Percentiles rank a stretch among this genome's conserved stretches.
Conservation (phyloP, 2,888 invertebrate species). For the Chloroclysta siterata region DNA sequence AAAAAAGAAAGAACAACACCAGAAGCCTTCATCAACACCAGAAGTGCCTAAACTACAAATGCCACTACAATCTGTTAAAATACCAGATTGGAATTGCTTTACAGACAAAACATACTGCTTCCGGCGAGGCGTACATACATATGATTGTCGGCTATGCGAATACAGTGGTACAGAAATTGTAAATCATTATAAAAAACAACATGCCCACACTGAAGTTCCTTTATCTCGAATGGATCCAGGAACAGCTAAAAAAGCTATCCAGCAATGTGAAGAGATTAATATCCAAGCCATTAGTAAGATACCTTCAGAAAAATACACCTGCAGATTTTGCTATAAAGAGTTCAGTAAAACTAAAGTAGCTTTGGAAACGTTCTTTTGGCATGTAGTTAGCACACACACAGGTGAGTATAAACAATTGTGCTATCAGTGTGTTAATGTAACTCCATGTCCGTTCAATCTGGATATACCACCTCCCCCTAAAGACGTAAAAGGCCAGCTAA, state of each 20-base stretch:
- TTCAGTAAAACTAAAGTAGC: conserved; percentile 57
- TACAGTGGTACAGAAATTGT: conserved; percentile 86
- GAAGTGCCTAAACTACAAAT: background rate
- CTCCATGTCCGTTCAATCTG: conserved; percentile 62
- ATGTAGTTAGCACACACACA: conserved; percentile 89
- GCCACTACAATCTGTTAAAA: conserved; percentile 37
- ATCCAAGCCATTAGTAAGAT: conserved; percentile 65
- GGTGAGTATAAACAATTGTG: conserved; percentile 91
- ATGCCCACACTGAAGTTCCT: conserved; percentile 87
- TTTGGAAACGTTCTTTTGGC: conserved; percentile 87
- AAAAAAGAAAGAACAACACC: conserved; percentile 62
- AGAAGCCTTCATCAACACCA: conserved; percentile 4
- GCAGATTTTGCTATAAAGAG: conserved; percentile 74
- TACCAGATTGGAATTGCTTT: conserved; percentile 63
- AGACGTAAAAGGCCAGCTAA: conserved; percentile 67
- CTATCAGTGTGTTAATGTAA: conserved; percentile 80
- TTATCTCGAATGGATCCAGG: conserved; percentile 85
- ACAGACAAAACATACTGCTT: conserved; percentile 78
- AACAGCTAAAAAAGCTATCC: conserved; percentile 82
- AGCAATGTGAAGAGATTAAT: conserved; percentile 77
- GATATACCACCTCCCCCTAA: conserved; percentile 76
- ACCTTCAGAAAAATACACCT: conserved; percentile 66
- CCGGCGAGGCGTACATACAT: conserved; percentile 60
- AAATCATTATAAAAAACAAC: conserved; percentile 87
- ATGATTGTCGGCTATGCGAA: conserved; percentile 86